Evolutionary conservation across 1,140 invertebrate species (phyloP).

Genomic region (Battus philenor): DNA sequence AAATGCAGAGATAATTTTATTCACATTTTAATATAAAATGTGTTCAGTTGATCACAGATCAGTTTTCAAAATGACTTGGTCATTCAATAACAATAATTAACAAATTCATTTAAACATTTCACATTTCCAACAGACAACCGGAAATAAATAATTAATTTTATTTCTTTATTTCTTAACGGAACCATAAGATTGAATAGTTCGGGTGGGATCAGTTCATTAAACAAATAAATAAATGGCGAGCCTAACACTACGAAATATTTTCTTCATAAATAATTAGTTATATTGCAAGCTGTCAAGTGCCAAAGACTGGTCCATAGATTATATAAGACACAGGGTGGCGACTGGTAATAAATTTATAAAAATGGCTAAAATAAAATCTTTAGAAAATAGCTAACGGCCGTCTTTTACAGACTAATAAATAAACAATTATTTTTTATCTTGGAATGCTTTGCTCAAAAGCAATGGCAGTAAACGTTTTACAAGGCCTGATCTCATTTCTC

Average conservation of each 20-base stretch:
- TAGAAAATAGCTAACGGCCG: no score
- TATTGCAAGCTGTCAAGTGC: slow-evolving; percentile 11
- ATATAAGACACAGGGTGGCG: no score
- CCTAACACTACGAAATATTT: neutral
- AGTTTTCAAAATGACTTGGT: slow-evolving; percentile 27
- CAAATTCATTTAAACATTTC: slow-evolving; percentile 18
- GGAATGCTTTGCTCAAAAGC: no score
- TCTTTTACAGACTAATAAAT: no score
- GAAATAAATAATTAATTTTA: slow-evolving; percentile 2
- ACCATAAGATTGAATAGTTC: no score
- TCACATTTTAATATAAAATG: slow-evolving; percentile 74
- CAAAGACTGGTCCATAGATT: no score
- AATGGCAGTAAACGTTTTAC: no score
- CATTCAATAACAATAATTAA: slow-evolving; percentile 33
- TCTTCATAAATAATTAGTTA: slow-evolving; percentile 1
- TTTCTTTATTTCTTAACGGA: neutral
- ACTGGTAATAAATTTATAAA: no score
- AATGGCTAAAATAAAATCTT: no score
- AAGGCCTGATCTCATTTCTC: no score
- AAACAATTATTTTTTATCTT: no score
- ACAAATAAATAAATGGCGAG: slow-evolving; percentile 15
- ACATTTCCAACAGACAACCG: slow-evolving; percentile 10
- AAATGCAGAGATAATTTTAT: slow-evolving; percentile 45
- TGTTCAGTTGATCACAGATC: slow-evolving; percentile 58
- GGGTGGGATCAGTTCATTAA: slow-evolving; percentile 8